These are phyloP conservation scores for Drosophila seguyi DNA, from an alignment of 1,140 invertebrate genomes.

Conservation along the genomic window DNA sequence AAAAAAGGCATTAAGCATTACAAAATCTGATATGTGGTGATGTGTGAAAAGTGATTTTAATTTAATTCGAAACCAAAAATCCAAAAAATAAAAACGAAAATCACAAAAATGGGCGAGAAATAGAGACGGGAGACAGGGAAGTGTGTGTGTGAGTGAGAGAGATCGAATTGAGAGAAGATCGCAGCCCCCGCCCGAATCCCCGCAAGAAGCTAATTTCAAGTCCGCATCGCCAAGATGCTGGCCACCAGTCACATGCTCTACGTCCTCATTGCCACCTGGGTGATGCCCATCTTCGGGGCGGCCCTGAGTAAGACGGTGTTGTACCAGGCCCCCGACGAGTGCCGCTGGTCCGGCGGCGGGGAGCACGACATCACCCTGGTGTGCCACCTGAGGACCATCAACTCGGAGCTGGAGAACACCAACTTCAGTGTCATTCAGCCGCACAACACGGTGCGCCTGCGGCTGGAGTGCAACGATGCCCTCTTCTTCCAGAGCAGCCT, in stretches of 20 bases:
- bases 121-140: constrained; percentile 35
- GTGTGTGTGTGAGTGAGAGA: constrained; percentile 9
- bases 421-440: constrained; percentile 95
- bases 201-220: constrained; percentile 14
- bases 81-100: constrained; percentile 37
- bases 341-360: constrained; percentile 90
- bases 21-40: constrained; percentile 58
- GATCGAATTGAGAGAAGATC: constrained; percentile 14
- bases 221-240: constrained; percentile 56
- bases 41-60: constrained; percentile 42
- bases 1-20: constrained; percentile 32
- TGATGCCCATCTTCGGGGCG: constrained; percentile 89
- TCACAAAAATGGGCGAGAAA: constrained; percentile 64
- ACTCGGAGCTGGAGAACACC: constrained; percentile 94
- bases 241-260: constrained; percentile 75
- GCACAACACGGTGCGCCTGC: constrained; percentile 92
- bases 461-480: constrained; percentile 93
- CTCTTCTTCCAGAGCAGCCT: constrained; percentile 95
- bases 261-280: constrained; percentile 87
- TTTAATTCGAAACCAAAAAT: constrained; percentile 54
- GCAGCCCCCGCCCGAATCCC: constrained; percentile 6
- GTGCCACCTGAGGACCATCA: constrained; percentile 93
- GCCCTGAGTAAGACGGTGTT: constrained; percentile 89
- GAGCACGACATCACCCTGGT: constrained; percentile 91
- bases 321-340: constrained; percentile 94